Evolutionary conservation across 2,888 invertebrate genomes (phyloP).

Genomic region (Leptopilina myrica): DNA sequence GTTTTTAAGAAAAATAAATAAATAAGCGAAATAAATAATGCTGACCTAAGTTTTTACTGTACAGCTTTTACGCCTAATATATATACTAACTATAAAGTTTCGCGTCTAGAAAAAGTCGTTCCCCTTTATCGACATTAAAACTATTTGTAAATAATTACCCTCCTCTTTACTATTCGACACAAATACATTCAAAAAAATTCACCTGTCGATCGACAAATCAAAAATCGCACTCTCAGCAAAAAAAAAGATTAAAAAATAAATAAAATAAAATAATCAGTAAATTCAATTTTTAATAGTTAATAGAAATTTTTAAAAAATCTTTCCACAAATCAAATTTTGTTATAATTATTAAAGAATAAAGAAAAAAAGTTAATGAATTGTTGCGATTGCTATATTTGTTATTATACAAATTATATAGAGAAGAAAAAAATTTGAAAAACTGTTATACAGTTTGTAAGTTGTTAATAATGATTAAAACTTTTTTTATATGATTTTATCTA

Average conservation of each 20-base stretch:
- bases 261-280: constrained; percentile 37
- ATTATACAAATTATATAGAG: constrained; percentile 4
- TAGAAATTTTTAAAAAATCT: constrained; percentile 11
- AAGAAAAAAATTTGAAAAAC: constrained; percentile 26
- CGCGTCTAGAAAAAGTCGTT: constrained; percentile 28
- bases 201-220: constrained; percentile 39
- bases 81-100: constrained; percentile 48
- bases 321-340: constrained; percentile 39
- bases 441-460: constrained; percentile 18
- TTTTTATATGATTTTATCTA: background rate
- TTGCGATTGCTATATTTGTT: constrained; percentile 22
- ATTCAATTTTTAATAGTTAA: constrained; percentile 42
- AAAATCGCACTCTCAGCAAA: constrained; percentile 26
- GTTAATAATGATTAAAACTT: background rate
- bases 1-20: constrained; percentile 27
- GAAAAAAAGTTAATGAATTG: constrained; percentile 7
- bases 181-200: background rate
- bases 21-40: constrained; percentile 29
- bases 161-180: constrained; percentile 20
- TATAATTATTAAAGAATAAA: background rate
- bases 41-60: constrained; percentile 47
- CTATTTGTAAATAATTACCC: constrained; percentile 41
- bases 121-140: constrained; percentile 30
- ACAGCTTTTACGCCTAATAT: constrained; percentile 49
- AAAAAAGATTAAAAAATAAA: background rate